Percentiles rank a stretch among this genome's conserved stretches.
These are phyloP conservation scores for Toxostoma redivivum DNA, from an alignment of 2,113 vertebrate genomes.

Conservation along the genomic window DNA sequence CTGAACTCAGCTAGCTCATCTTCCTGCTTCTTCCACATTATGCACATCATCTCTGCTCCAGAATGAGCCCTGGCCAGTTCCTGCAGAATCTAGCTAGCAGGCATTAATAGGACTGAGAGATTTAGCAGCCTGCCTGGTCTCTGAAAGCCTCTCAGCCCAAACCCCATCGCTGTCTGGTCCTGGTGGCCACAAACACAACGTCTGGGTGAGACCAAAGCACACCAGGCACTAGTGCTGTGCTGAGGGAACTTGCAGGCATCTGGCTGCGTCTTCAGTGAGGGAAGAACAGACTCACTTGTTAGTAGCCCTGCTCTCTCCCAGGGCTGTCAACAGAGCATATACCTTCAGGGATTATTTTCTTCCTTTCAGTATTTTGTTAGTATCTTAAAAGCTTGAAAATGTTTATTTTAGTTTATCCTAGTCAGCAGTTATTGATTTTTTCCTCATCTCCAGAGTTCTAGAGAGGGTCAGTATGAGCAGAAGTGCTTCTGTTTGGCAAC, in stretches of 20 bases:
- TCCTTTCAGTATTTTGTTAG: conserved; percentile 5
- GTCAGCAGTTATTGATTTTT: background rate
- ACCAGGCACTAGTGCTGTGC: background rate
- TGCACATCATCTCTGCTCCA: background rate
- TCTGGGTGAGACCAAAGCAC: background rate
- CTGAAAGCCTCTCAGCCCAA: background rate
- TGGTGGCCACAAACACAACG: background rate
- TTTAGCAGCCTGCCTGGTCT: background rate
- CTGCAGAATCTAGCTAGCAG: background rate
- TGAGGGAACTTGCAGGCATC: background rate
- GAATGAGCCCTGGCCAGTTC: background rate
- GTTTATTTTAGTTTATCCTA: conserved; percentile 12
- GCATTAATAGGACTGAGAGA: background rate
- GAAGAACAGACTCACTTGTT: background rate
- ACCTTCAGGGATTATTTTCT: background rate
- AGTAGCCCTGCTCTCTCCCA: background rate
- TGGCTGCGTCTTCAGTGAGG: background rate
- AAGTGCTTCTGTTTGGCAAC: background rate
- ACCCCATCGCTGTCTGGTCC: accelerated
- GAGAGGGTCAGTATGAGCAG: background rate
- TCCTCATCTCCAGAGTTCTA: background rate
- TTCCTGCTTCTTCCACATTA: background rate
- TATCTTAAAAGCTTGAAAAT: background rate
- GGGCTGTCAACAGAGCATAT: background rate
- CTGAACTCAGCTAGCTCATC: background rate